Evolutionary conservation across 2,797 vertebrate genomes (phyloP).

Genomic region (Alcedo quadribrachys): DNA sequence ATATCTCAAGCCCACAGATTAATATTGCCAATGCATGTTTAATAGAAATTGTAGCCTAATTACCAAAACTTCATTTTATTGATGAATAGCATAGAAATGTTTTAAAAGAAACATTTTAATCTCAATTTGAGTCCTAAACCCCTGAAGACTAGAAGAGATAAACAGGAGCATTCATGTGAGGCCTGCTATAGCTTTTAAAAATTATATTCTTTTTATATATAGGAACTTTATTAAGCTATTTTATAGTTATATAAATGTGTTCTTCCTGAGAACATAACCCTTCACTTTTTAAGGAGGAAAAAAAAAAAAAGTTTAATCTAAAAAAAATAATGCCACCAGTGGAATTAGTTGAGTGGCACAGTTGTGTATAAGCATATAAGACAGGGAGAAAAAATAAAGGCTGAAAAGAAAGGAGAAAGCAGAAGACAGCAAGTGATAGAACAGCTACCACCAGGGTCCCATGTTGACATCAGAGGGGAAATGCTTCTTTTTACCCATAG

Average conservation of each 20-base stretch:
- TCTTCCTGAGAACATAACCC: background rate
- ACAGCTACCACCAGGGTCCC: too few species aligned
- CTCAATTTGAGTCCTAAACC: background rate
- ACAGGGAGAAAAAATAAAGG: too few species aligned
- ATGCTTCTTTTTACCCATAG: too few species aligned
- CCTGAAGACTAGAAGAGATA: background rate
- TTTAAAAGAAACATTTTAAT: background rate
- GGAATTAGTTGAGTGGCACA: background rate
- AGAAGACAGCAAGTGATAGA: too few species aligned
- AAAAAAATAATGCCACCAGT: background rate
- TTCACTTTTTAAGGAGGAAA: fast-evolving
- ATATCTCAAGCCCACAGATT: background rate
- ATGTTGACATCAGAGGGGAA: too few species aligned
- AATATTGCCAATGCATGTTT: background rate
- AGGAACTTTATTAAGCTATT: background rate
- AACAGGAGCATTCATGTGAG: background rate
- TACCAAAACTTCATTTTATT: background rate
- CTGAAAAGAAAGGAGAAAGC: too few species aligned
- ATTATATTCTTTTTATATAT: background rate
- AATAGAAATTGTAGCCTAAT: background rate
- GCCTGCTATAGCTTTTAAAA: background rate
- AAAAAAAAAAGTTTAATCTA: background rate
- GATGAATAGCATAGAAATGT: background rate
- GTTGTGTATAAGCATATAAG: background rate
- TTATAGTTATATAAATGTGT: background rate